Base-by-base conservation (phyloP, 2,113 vertebrate species). In the Phyllostomus discolor region DNA sequence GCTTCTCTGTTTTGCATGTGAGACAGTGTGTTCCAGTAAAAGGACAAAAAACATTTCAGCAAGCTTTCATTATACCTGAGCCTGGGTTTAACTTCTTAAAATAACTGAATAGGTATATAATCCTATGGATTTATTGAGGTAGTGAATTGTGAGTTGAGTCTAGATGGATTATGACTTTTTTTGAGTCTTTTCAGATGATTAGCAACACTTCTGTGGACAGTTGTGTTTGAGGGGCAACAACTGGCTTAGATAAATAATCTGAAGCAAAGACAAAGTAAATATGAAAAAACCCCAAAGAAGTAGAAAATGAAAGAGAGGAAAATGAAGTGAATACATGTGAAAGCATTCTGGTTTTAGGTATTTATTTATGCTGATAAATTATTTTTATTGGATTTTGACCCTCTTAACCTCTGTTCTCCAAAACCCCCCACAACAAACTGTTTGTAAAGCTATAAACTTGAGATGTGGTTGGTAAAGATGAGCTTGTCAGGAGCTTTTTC, bases 101-200 rank as follows among this genome's bases (percentile, higher is more conserved):
- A 85, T 95, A 94, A 85, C 97, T 87, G 82, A 97, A 93, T 89
- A 94, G 86, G 54, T 33, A 4, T 93, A 82, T 96, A 97, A 97
- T 97, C 97, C 91, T 57, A 66, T 62, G 93, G 96, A 94, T 98
- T 97, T 97, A 70, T 96, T 90, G 90, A 96, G 90, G 94, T 86
- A 94, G 78, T 62, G 64, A 95, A 79, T 93, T 90, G 95, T 67
- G 64, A 95, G 86, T 93, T 90, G 95, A 91, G 81, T 95, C 94
- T 94, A 84, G 67, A 92, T 81, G 59, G 78, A 94, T 97, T 94
- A 95, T 4, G 10, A 46, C 78, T 24, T 72, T 94, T 70, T 81
- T 94, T 57, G 57, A 79, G 84, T 50, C 90, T 87, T 95, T 97
- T 93, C 70, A 95, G 88, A 94, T 86, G 95, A 94, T 96, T 92